phyloP scores from a whole-genome alignment of 2,797 vertebrate species.

The Poecile montanus region DNA sequence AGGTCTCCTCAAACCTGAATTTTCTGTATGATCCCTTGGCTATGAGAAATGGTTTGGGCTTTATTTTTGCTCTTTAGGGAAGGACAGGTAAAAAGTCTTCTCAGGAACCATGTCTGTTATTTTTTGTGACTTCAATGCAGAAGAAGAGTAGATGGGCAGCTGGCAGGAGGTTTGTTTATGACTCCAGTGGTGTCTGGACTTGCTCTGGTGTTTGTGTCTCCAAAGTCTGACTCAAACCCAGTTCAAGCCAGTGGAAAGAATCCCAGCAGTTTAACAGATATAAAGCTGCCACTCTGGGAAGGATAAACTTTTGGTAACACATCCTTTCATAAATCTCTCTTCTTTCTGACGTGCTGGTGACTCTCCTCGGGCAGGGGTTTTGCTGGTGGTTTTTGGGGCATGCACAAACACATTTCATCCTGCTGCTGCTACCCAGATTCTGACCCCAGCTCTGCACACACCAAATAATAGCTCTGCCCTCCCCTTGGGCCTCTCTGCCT shows the following conservation, averaged over 20 bases:
- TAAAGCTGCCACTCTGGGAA: slow-evolving; percentile 30
- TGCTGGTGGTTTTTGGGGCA: not conserved
- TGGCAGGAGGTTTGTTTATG: slow-evolving; percentile 58
- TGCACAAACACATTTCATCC: not conserved
- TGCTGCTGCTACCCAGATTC: not conserved
- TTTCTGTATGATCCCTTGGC: not conserved
- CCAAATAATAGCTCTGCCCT: not conserved
- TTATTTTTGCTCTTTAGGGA: not conserved
- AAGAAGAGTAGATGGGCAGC: slow-evolving; percentile 28
- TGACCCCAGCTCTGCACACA: not conserved
- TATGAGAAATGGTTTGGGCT: not conserved
- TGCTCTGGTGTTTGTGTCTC: slow-evolving; percentile 50
- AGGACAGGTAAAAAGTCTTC: not conserved
- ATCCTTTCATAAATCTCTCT: not conserved
- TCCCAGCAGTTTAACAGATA: slow-evolving; percentile 18
- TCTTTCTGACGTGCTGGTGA: not conserved
- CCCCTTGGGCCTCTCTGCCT: not conserved
- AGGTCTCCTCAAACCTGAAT: not conserved
- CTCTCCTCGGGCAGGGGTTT: not conserved
- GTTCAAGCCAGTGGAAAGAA: slow-evolving; percentile 45
- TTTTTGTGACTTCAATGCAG: not conserved
- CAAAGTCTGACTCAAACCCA: slow-evolving; percentile 53
- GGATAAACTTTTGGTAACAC: not conserved
- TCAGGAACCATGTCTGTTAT: not conserved
- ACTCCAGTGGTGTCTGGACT: slow-evolving; percentile 47